Percentiles rank a stretch among this genome's conserved stretches.
These are phyloP conservation scores for Dynastes grantii DNA, from an alignment of 2,888 invertebrate genomes.

Conservation along the genomic window DNA sequence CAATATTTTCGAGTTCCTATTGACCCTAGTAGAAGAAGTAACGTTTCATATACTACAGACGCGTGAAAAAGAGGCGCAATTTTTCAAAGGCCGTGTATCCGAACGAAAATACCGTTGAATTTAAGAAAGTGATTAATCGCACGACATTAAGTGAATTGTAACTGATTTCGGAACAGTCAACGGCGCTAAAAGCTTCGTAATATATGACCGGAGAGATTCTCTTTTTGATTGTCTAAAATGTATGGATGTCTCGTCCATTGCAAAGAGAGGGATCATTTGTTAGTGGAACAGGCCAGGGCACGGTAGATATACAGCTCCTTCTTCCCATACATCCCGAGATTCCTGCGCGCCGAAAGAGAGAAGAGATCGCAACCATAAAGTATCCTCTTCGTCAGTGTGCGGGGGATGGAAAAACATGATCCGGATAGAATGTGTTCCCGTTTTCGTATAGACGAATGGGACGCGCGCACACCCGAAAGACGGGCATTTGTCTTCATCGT, in stretches of 20 bases:
- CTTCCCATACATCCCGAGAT: neutral
- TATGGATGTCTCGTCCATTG: slow-evolving; percentile 26
- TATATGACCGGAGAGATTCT: slow-evolving; percentile 18
- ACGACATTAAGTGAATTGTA: slow-evolving; percentile 45
- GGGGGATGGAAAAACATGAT: slow-evolving; percentile 31
- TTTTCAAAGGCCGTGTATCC: slow-evolving; percentile 18
- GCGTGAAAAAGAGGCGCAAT: slow-evolving; percentile 24
- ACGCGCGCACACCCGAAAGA: slow-evolving; percentile 63
- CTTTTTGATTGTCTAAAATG: slow-evolving; percentile 19
- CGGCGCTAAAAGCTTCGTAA: slow-evolving; percentile 40
- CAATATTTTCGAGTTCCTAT: neutral
- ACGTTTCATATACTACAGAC: neutral
- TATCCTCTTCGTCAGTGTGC: slow-evolving; percentile 1
- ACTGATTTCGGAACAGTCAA: slow-evolving; percentile 47
- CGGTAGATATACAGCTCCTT: slow-evolving; percentile 6
- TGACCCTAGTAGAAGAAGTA: neutral
- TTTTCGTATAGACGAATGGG: slow-evolving; percentile 45
- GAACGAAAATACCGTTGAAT: slow-evolving; percentile 18
- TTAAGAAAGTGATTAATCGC: slow-evolving; percentile 40
- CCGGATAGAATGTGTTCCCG: slow-evolving; percentile 45
- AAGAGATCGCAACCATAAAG: slow-evolving; percentile 30
- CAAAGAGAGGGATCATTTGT: slow-evolving; percentile 31
- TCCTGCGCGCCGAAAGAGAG: slow-evolving; percentile 3
- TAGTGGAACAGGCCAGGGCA: neutral
- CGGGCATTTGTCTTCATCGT: slow-evolving; percentile 69